Base-by-base conservation (phyloP, 2,113 vertebrate species). In the Ovibos moschatus region DNA sequence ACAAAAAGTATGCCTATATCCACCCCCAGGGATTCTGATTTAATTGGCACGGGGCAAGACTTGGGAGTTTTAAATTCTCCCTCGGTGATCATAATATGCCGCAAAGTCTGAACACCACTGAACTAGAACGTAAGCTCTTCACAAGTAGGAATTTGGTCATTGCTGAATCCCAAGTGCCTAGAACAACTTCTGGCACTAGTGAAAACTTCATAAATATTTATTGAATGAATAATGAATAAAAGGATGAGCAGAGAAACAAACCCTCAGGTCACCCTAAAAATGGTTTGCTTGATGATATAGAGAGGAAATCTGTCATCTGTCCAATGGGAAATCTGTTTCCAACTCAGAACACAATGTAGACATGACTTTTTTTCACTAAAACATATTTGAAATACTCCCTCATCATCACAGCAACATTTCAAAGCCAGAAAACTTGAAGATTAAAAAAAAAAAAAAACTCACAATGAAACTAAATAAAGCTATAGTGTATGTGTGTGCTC, bases 191-290 rank as follows among this genome's bases (percentile, higher is more conserved):
- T 92, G 55, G 55, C 40, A 87, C 33, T 83, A 92, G 50, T 23
- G 94, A 87, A 95, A 4, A 60, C 51, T 19, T 62, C 57, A 89
- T 89, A 83, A 91, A 83, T 97, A 96, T 95, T 96, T 95, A 95
- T 9, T 86, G 28, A 97, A 50, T 93, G 21, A 91, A 58, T 57
- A 36, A 45, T 33, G 43, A 90, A 76, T 91, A 53, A 89, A 94
- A 91, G 27, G 21, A 86, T 82, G 13, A 87, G 55, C n/a, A 82
- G 33, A 86, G 51, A 92, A 95, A 57, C 9, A 89, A 92, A 58
- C 6, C 12, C 13, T 21, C 5, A 7, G 83, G 79, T 87, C 62
- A 78, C 50, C 88, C 30, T 85, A 83, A 90, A 94, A 89, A 60
- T 6, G 58, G 10, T 82, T 76, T 83, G 45, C 19, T 60, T 62